A percentile compares a stretch with the other conserved stretches of the same genome.
phyloP scores from a whole-genome alignment of 2,797 vertebrate species.

The Brachymystax lenok region DNA sequence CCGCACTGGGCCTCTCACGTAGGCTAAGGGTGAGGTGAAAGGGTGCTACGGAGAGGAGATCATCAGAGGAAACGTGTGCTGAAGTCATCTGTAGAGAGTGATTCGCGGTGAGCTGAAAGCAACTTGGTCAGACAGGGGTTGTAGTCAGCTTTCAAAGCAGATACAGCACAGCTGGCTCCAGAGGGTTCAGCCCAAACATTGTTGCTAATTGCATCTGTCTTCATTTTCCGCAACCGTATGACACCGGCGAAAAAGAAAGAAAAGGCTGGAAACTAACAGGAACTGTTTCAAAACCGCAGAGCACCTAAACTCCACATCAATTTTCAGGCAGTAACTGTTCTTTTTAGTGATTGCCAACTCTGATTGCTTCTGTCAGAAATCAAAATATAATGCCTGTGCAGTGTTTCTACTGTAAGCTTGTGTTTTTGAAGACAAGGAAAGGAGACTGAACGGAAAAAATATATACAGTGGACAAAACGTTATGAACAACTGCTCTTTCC shows the following conservation, averaged over 20 bases:
- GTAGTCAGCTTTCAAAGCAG: constrained; percentile 78
- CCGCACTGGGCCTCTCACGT: constrained; percentile 54
- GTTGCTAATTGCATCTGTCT: constrained; percentile 73
- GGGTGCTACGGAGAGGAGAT: constrained; percentile 55
- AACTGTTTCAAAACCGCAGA: constrained; percentile 68
- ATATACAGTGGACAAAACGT: constrained; percentile 38
- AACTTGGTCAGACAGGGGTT: constrained; percentile 67
- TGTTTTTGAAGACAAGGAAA: constrained; percentile 48
- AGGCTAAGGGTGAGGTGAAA: constrained; percentile 67
- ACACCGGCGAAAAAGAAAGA: constrained; percentile 63
- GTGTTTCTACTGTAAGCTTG: constrained; percentile 68
- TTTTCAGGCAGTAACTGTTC: constrained; percentile 61
- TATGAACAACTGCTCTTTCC: no score
- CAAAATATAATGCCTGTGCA: constrained; percentile 71
- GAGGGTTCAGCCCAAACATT: constrained; percentile 64
- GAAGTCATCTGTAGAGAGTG: constrained; percentile 67
- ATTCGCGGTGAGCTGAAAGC: constrained; percentile 66
- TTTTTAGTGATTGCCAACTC: constrained; percentile 69
- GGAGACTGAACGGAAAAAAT: constrained; percentile 63
- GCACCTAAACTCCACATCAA: constrained; percentile 67
- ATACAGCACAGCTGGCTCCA: constrained; percentile 63
- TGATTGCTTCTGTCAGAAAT: constrained; percentile 75
- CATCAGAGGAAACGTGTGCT: constrained; percentile 59
- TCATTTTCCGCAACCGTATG: constrained; percentile 73
- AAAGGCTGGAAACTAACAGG: constrained; percentile 62